Evolutionary conservation across 2,888 invertebrate species (phyloP).

Genomic region (Lysandra bellargus): DNA sequence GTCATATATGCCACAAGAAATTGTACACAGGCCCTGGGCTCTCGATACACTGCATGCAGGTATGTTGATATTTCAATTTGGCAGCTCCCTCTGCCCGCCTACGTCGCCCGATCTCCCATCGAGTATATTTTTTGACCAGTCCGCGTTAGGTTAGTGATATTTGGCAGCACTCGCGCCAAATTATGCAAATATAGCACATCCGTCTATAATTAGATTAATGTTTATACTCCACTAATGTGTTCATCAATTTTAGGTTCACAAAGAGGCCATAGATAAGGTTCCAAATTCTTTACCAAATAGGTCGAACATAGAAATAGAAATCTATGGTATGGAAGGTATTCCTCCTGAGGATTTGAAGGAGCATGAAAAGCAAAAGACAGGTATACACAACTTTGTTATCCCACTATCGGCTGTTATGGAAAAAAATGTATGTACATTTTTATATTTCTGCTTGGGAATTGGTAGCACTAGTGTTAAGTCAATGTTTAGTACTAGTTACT

Average conservation of each 20-base stretch:
- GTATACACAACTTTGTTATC: conserved; percentile 53
- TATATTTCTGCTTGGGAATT: conserved; percentile 60
- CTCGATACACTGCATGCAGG: conserved; percentile 99
- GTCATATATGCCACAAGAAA: conserved; percentile 99
- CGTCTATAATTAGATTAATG: conserved; percentile 46
- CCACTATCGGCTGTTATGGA: conserved; percentile 47
- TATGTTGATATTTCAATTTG: conserved; percentile 68
- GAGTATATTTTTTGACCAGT: conserved; percentile 60
- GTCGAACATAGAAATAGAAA: conserved; percentile 99
- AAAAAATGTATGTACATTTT: conserved; percentile 70
- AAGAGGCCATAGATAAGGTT: conserved; percentile 99
- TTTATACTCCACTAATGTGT: conserved; percentile 32
- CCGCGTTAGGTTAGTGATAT: conserved; percentile 62
- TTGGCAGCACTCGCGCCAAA: conserved; percentile 64
- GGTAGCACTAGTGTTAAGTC: conserved; percentile 57
- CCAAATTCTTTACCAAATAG: conserved; percentile 98
- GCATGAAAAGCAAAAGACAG: conserved; percentile 93
- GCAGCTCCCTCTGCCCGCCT: conserved; percentile 59
- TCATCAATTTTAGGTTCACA: conserved; percentile 89
- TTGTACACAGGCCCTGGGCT: conserved; percentile 98
- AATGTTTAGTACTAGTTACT: conserved; percentile 40
- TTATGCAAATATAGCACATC: conserved; percentile 55
- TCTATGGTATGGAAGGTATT: conserved; percentile 99
- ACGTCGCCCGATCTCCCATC: conserved; percentile 43
- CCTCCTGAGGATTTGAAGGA: conserved; percentile 96